Base-by-base conservation (phyloP, 2,797 vertebrate species). In the Tadarida brasiliensis region DNA sequence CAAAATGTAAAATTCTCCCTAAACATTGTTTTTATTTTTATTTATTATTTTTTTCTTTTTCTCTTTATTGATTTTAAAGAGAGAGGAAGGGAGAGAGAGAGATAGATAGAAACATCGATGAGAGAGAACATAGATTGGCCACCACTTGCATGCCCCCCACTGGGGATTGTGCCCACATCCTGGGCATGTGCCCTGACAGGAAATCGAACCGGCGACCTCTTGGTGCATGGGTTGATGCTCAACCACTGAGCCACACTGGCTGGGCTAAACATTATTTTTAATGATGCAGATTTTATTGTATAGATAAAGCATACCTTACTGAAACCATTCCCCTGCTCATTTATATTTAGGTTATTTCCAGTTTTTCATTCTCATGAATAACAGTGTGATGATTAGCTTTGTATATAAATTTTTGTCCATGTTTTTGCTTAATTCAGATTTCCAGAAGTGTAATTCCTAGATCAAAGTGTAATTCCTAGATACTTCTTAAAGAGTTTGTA, bases 371-470 rank as follows among this genome's bases (percentile, higher is more conserved):
- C 39, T 90, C 7, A 44, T 26, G n/a, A 97, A 78, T 71, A 74
- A 87, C 5, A 77, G 28, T 61, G 22, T 89, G 57, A 76, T 84
- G 14, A 68, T 28, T 70, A 94, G 7, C 28, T 93, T 68, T 82
- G 5, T 65, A 2, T 56, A 63, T 82, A 91, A 49, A 54, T 39
- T 92, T 90, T 51, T 87, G 6, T 54, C 28, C 24, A 39, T 44
- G 19, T 74, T 89, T 96, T 90, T 73, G 67, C 57, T 86, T 94
- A 83, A 78, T 84, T 95, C 30, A 88, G 30, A 89, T 73, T 54
- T 89, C 33, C 35, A 91, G 35, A 96, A 93, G 39, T 49, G 28
- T 84, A 80, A 94, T 57, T 63, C 22, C 30, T 51, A 74, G 12
- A 30, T 73, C n/a, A n/a, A 96, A 93, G 39, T 49, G 28, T 84